phyloP scores from a whole-genome alignment of 2,888 invertebrate species.

The Eupithecia exiguata region DNA sequence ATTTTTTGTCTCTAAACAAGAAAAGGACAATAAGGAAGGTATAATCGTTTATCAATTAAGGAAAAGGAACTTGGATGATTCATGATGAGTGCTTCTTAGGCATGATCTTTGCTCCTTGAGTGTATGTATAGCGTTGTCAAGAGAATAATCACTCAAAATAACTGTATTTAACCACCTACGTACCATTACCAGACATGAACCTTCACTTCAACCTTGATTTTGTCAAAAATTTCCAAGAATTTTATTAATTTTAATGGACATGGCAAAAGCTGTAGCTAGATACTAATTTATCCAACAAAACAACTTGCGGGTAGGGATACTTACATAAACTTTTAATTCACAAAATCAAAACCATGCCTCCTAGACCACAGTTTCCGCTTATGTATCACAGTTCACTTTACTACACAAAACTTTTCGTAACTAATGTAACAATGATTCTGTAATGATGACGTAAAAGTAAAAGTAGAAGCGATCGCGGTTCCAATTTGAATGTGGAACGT shows the following conservation, averaged over 20 bases:
- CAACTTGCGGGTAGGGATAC: not conserved
- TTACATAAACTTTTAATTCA: not conserved
- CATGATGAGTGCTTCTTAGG: not conserved
- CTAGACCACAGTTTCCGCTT: not conserved
- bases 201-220: not conserved
- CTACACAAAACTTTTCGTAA: slow-evolving; percentile 37
- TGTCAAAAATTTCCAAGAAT: not conserved
- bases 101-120: not conserved
- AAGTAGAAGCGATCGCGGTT: slow-evolving; percentile 52
- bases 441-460: slow-evolving; percentile 60
- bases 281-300: not conserved
- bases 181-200: not conserved
- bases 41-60: not conserved
- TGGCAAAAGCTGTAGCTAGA: not conserved
- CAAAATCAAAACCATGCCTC: not conserved
- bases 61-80: not conserved
- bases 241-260: not conserved
- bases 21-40: not conserved
- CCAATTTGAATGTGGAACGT: slow-evolving; percentile 48
- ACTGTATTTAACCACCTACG: not conserved
- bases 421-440: slow-evolving; percentile 17
- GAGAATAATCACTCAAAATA: not conserved
- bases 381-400: slow-evolving; percentile 6
- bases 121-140: not conserved
- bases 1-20: not conserved